phyloP scores from a whole-genome alignment of 2,113 vertebrate species.

The Psittacus erithacus region DNA sequence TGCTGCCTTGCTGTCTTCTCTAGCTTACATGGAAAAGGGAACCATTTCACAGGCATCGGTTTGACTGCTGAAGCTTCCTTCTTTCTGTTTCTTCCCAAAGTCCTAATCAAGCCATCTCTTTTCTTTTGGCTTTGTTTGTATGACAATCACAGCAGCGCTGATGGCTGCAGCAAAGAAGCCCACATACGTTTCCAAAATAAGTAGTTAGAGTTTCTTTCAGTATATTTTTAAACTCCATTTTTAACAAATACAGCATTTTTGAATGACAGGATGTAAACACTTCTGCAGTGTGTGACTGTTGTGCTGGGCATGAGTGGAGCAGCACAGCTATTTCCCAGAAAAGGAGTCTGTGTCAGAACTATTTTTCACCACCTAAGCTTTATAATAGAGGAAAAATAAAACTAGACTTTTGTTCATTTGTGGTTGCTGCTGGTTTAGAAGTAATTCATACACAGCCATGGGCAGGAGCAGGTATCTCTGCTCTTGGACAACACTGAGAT shows the following conservation, averaged over 20 bases:
- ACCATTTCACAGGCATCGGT: background rate
- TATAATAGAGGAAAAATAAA: background rate
- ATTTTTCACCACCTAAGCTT: background rate
- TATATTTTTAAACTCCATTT: background rate
- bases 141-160: background rate
- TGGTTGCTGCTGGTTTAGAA: background rate
- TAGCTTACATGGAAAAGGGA: background rate
- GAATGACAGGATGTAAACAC: background rate
- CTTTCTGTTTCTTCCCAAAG: background rate
- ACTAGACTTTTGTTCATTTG: background rate
- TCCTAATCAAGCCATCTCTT: background rate
- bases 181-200: background rate
- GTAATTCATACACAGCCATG: background rate
- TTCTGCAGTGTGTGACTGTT: background rate
- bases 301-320: background rate
- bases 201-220: background rate
- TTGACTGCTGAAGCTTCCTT: background rate
- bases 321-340: background rate
- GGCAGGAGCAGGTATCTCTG: background rate
- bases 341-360: background rate
- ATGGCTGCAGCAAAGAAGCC: background rate
- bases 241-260: background rate
- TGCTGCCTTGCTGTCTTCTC: background rate
- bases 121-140: background rate
- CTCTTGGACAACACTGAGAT: background rate